These are phyloP conservation scores for Solea solea DNA, from an alignment of 2,113 vertebrate genomes.

Conservation along the genomic window DNA sequence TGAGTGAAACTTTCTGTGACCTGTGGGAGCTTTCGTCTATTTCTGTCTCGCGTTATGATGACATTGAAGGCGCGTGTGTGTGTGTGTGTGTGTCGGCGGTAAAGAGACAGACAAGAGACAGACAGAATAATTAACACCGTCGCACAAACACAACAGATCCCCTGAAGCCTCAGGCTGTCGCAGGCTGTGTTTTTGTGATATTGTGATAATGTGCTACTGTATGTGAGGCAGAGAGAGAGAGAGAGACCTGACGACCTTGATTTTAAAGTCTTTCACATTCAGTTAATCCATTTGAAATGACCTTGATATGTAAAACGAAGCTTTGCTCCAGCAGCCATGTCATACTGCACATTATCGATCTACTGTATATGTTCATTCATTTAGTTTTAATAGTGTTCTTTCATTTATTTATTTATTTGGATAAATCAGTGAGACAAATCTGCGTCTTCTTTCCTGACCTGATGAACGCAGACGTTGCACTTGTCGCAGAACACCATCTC, in stretches of 20 bases:
- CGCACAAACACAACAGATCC: constrained; percentile 26
- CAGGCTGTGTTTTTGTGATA: constrained; percentile 6
- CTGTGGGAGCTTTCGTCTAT: constrained; percentile 11
- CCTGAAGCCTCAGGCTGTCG: constrained; percentile 29
- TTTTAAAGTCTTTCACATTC: constrained; percentile 4
- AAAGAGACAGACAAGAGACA: not conserved
- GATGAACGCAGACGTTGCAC: constrained; percentile 97
- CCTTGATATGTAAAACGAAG: too few species aligned
- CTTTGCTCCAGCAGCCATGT: too few species aligned
- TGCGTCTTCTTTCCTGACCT: constrained; percentile 78
- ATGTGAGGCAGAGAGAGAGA: not conserved
- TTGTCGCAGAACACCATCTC: constrained; percentile 99
- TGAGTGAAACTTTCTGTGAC: not conserved
- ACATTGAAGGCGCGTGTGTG: constrained; percentile 7
- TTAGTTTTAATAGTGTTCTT: too few species aligned
- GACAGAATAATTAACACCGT: constrained; percentile 58
- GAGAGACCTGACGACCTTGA: not conserved
- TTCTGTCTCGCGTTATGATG: constrained; percentile 20
- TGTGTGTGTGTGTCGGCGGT: constrained; percentile 10
- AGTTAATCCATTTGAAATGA: too few species aligned
- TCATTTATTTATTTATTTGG: too few species aligned
- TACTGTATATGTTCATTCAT: too few species aligned
- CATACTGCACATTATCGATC: too few species aligned
- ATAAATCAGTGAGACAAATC: too few species aligned
- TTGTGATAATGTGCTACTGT: not conserved